These are phyloP conservation scores for Drepanosiphum platanoidis DNA, from an alignment of 2,888 invertebrate species.

Conservation along the genomic window DNA sequence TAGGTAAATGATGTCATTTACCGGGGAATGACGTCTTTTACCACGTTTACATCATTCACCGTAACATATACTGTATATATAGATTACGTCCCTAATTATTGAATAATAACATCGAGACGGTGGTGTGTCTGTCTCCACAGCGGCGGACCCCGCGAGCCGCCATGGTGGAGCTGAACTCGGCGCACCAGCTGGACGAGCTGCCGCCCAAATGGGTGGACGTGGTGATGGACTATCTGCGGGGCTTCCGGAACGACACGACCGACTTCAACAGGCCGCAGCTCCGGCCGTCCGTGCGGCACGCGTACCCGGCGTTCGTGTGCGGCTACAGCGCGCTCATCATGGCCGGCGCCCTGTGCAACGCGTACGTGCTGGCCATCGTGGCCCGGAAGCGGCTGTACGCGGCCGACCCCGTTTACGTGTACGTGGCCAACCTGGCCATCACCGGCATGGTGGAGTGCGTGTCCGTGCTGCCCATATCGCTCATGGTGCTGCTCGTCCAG, in stretches of 20 bases:
- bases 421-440: slow-evolving; percentile 75
- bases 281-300: slow-evolving; percentile 70
- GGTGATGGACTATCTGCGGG: slow-evolving; percentile 67
- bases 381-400: slow-evolving; percentile 70
- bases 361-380: slow-evolving; percentile 72
- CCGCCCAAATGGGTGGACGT: slow-evolving; percentile 66
- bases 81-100: too few species aligned
- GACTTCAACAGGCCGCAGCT: slow-evolving; percentile 74
- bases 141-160: neutral
- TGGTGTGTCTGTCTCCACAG: neutral
- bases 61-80: too few species aligned
- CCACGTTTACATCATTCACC: too few species aligned
- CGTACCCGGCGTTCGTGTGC: slow-evolving; percentile 74
- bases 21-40: too few species aligned
- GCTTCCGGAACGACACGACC: slow-evolving; percentile 67
- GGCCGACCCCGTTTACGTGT: slow-evolving; percentile 74
- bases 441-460: slow-evolving; percentile 76
- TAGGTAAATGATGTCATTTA: too few species aligned
- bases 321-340: slow-evolving; percentile 73
- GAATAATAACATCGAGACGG: too few species aligned
- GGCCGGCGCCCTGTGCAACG: slow-evolving; percentile 72
- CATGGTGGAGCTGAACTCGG: slow-evolving; percentile 51
- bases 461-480: slow-evolving; percentile 75
- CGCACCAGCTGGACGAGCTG: slow-evolving; percentile 63
- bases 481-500: slow-evolving; percentile 75